Evolutionary conservation across 1,140 invertebrate species (phyloP).

Genomic region (Trachelipus rathkii): DNA sequence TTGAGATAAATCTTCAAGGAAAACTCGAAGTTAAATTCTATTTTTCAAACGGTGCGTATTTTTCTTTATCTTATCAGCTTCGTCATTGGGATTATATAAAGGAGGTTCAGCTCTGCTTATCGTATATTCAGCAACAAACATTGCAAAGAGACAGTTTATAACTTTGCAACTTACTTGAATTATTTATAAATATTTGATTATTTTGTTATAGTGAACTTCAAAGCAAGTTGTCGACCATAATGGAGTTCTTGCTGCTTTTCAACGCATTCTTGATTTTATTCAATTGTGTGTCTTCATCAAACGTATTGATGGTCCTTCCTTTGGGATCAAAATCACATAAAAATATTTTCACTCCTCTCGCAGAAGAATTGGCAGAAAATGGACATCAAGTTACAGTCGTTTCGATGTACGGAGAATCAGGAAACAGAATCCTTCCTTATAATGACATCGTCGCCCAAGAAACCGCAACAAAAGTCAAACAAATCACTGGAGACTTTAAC

Average conservation of each 20-base stretch:
- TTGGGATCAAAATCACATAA: slow-evolving; percentile 53
- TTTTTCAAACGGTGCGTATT: no score
- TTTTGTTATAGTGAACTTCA: not conserved
- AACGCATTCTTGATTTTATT: not conserved
- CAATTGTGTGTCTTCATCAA: slow-evolving; percentile 27
- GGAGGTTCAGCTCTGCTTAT: no score
- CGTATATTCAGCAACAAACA: no score
- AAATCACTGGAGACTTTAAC: slow-evolving; percentile 38
- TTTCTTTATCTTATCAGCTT: no score
- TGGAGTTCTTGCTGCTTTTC: not conserved
- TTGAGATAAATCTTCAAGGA: no score
- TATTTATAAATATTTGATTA: no score
- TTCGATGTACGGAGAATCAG: slow-evolving; percentile 46
- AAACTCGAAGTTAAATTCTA: no score
- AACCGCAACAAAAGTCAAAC: slow-evolving; percentile 28
- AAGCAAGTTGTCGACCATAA: not conserved
- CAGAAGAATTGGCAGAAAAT: slow-evolving; percentile 54
- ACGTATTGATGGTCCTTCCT: slow-evolving; percentile 38
- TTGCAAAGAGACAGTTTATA: no score
- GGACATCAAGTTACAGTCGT: slow-evolving; percentile 62
- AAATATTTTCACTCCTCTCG: slow-evolving; percentile 52
- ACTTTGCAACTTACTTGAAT: no score
- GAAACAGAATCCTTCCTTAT: slow-evolving; percentile 46
- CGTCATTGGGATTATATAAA: no score
- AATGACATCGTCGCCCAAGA: slow-evolving; percentile 42